Evolutionary conservation across 64 coral and sea anemone genomes (phyloP).

Genomic region (Dendrophyllia cribrosa): DNA sequence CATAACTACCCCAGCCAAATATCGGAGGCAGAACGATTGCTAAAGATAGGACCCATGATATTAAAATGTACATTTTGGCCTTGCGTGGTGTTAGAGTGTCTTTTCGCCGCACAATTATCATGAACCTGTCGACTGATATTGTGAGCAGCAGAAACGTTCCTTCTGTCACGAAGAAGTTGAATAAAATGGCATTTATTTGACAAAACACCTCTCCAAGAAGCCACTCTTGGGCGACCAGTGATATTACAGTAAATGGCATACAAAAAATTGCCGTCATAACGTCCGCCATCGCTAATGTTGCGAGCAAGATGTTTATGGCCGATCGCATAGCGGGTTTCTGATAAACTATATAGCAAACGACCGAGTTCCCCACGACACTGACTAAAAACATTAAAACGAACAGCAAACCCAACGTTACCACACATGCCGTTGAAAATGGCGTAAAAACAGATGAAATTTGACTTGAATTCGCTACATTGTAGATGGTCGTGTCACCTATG

Average conservation of each 20-base stretch:
- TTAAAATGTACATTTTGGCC: constrained; percentile 84
- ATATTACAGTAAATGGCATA: constrained; percentile 85
- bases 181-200: constrained; percentile 82
- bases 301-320: constrained; percentile 93
- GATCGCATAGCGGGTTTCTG: constrained; percentile 98
- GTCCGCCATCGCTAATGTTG: constrained; percentile 89
- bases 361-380: constrained; percentile 82
- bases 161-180: constrained; percentile 88
- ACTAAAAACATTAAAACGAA: constrained; percentile 83
- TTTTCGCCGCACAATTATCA: constrained; percentile 88
- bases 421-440: constrained; percentile 28
- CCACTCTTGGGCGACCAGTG: constrained; percentile 82
- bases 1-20: constrained; percentile 90
- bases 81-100: constrained; percentile 89
- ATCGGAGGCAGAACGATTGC: constrained; percentile 72
- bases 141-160: constrained; percentile 84
- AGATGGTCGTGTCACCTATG: not conserved
- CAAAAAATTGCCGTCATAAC: constrained; percentile 80
- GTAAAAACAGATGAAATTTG: not conserved
- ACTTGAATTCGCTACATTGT: constrained; percentile 35
- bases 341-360: constrained; percentile 97
- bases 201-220: constrained; percentile 86
- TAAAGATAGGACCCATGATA: constrained; percentile 86
- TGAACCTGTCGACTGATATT: constrained; percentile 91
- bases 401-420: constrained; percentile 65